phyloP scores from a whole-genome alignment of 2,113 vertebrate species.

The Dermatemys mawii region DNA sequence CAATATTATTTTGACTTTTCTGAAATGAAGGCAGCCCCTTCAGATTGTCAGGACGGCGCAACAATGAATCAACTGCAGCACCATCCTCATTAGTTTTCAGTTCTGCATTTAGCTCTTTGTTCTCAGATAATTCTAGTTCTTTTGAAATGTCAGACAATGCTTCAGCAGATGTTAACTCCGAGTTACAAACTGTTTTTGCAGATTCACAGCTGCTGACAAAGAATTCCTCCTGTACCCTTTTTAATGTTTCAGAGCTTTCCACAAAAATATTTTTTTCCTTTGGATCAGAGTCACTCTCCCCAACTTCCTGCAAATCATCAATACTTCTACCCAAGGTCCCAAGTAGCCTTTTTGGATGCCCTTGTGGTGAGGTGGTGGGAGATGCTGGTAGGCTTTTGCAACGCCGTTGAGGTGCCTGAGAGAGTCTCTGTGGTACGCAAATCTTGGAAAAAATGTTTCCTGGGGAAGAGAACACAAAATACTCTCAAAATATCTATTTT shows the following conservation, averaged over 20 bases:
- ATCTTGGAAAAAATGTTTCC: slow-evolving; percentile 24
- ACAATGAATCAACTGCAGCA: slow-evolving; percentile 77
- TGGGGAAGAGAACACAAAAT: slow-evolving; percentile 34
- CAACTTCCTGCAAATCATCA: slow-evolving; percentile 60
- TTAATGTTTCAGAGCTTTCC: slow-evolving; percentile 81
- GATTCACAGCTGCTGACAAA: slow-evolving; percentile 94
- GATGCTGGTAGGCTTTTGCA: slow-evolving; percentile 84
- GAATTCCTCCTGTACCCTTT: slow-evolving; percentile 79
- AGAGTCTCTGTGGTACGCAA: slow-evolving; percentile 14
- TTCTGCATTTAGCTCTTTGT: slow-evolving; percentile 68
- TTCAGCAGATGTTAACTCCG: slow-evolving; percentile 38
- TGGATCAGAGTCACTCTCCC: slow-evolving; percentile 16
- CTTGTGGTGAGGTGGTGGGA: slow-evolving; percentile 79
- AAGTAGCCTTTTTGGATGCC: slow-evolving; percentile 36
- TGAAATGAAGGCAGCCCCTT: slow-evolving; percentile 91
- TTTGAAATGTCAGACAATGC: slow-evolving; percentile 49
- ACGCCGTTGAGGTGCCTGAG: slow-evolving; percentile 72
- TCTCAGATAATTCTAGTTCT: slow-evolving; percentile 68
- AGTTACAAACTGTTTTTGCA: slow-evolving; percentile 87
- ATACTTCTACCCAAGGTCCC: slow-evolving; percentile 54
- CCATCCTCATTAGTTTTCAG: slow-evolving; percentile 75
- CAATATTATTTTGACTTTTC: slow-evolving; percentile 85
- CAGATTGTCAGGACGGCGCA: slow-evolving; percentile 87
- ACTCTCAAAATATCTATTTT: background rate
- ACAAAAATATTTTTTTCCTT: slow-evolving; percentile 57